Evolutionary conservation across 2,797 vertebrate genomes (phyloP).

Genomic region (Acanthis flammea): DNA sequence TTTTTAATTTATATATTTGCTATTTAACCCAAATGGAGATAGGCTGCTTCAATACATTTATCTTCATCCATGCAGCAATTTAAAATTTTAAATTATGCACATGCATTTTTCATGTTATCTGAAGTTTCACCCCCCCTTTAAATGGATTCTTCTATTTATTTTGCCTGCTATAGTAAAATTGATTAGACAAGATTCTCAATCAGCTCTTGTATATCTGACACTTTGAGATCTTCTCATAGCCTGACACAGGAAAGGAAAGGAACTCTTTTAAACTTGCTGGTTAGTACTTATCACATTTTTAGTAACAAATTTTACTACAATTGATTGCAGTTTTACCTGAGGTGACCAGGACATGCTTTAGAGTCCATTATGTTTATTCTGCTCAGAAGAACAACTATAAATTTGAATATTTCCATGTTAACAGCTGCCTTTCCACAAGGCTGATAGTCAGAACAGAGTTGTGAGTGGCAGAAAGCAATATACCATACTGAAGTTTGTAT

Average conservation of each 20-base stretch:
- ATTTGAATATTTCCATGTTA: background rate
- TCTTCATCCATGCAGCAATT: constrained; percentile 1
- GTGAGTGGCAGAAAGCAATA: background rate
- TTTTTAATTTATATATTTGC: background rate
- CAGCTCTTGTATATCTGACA: background rate
- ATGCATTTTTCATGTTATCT: constrained; percentile 30
- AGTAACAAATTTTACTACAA: background rate
- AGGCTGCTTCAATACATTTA: constrained; percentile 4
- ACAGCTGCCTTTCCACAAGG: background rate
- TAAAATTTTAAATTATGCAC: constrained; percentile 38
- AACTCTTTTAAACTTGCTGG: background rate
- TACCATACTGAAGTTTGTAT: background rate
- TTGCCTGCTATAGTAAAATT: background rate
- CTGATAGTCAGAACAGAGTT: background rate
- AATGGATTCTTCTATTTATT: constrained; percentile 23
- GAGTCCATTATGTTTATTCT: background rate
- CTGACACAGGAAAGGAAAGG: background rate
- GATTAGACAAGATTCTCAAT: background rate
- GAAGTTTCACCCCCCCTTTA: constrained; percentile 15
- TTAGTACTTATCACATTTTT: background rate
- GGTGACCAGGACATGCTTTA: background rate
- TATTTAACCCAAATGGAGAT: background rate
- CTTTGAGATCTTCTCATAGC: background rate
- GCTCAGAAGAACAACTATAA: background rate
- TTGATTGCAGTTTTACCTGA: background rate